phyloP scores from a whole-genome alignment of 2,888 invertebrate genomes.

The Aplocera efformata region DNA sequence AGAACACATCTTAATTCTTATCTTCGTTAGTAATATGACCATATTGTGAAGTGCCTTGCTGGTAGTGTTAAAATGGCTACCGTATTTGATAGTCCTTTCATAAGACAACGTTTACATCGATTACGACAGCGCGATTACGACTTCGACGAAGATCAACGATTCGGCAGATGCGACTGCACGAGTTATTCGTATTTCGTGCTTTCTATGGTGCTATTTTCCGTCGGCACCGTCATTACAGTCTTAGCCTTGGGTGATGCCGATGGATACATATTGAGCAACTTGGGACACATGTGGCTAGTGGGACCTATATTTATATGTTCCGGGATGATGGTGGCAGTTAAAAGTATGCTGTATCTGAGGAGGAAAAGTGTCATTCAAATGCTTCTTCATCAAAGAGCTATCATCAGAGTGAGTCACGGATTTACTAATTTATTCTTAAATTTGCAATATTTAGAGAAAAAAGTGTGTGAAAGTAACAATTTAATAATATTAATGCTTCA shows the following conservation, averaged over 20 bases:
- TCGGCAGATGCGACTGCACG: slow-evolving; percentile 83
- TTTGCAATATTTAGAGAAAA: slow-evolving; percentile 6
- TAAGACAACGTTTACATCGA: slow-evolving; percentile 81
- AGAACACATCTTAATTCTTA: background rate
- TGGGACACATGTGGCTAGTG: slow-evolving; percentile 85
- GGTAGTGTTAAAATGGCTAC: slow-evolving; percentile 76
- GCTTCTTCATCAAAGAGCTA: slow-evolving; percentile 82
- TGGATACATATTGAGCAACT: slow-evolving; percentile 80
- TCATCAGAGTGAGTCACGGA: slow-evolving; percentile 76
- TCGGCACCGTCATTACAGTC: slow-evolving; percentile 83
- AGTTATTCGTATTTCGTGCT: slow-evolving; percentile 83
- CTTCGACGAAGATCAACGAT: slow-evolving; percentile 81
- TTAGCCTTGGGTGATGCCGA: slow-evolving; percentile 82
- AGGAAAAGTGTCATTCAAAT: slow-evolving; percentile 84
- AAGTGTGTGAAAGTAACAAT: no score
- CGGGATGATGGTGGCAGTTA: slow-evolving; percentile 85
- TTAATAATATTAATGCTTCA: no score
- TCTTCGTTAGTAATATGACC: slow-evolving; percentile 27
- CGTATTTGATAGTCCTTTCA: slow-evolving; percentile 82
- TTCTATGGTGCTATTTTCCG: slow-evolving; percentile 82
- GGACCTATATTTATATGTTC: slow-evolving; percentile 85
- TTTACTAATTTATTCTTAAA: slow-evolving; percentile 3
- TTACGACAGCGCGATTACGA: slow-evolving; percentile 80
- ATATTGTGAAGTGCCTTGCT: slow-evolving; percentile 32
- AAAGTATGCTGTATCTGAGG: slow-evolving; percentile 83